Percentiles rank a stretch among this genome's conserved stretches.
These are phyloP conservation scores for Tauraco hartlaubi DNA, from an alignment of 2,797 vertebrate genomes.

Conservation along the genomic window DNA sequence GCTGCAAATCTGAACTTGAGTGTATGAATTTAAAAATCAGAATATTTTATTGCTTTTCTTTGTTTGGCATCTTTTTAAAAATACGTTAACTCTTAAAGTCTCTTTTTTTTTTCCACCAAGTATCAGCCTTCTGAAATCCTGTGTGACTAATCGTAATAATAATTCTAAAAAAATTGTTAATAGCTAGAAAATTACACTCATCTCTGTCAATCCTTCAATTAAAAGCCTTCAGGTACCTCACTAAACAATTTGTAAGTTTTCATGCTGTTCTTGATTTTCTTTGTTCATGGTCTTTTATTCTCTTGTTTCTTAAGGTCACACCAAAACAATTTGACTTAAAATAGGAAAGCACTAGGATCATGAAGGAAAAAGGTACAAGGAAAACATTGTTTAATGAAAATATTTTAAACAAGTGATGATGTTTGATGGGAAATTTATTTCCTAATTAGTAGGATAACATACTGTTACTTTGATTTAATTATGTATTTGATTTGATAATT, in stretches of 20 bases:
- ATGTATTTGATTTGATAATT: neutral
- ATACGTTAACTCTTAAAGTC: neutral
- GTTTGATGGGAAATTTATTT: neutral
- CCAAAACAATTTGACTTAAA: neutral
- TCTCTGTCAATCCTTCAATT: neutral
- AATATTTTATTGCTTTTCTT: neutral
- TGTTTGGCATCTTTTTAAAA: neutral
- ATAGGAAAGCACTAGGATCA: neutral
- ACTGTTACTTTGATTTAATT: neutral
- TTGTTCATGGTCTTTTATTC: neutral
- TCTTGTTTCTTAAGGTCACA: neutral
- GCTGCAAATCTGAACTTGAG: neutral
- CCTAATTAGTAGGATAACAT: neutral
- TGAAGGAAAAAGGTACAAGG: neutral
- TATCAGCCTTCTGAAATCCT: neutral
- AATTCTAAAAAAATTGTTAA: neutral
- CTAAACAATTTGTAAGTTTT: neutral
- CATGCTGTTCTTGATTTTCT: neutral
- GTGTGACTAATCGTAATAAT: neutral
- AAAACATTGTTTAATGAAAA: neutral
- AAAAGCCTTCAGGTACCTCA: neutral
- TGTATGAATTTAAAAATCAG: neutral
- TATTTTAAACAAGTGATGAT: neutral
- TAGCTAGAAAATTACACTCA: neutral
- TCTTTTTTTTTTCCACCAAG: neutral